These are phyloP conservation scores for Herpetotheres cachinnans DNA, from an alignment of 2,113 vertebrate species.

Conservation along the genomic window DNA sequence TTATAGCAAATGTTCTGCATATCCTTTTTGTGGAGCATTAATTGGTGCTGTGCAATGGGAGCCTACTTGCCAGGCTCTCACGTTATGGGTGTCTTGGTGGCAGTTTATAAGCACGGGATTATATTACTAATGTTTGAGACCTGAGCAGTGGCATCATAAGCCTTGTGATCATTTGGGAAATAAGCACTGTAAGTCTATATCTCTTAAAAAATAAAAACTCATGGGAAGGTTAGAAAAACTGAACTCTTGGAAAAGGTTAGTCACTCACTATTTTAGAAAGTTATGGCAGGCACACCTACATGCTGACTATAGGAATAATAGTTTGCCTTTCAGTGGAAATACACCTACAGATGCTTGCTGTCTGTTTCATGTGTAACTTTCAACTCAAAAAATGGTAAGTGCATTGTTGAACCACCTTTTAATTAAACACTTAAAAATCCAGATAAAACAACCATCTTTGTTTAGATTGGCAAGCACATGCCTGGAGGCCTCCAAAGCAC, in stretches of 20 bases:
- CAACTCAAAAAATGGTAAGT: background rate
- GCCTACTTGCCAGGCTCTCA: background rate
- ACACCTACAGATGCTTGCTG: background rate
- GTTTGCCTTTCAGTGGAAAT: background rate
- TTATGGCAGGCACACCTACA: background rate
- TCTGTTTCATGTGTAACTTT: background rate
- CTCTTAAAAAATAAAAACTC: background rate
- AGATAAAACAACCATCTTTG: background rate
- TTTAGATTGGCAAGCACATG: background rate
- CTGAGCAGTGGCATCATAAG: background rate
- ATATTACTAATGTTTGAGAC: background rate
- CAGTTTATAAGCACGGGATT: background rate
- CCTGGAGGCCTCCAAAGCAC: background rate
- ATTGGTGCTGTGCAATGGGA: background rate
- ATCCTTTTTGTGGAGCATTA: background rate
- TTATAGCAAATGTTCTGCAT: background rate
- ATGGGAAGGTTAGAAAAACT: background rate
- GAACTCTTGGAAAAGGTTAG: background rate
- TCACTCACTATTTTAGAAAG: background rate
- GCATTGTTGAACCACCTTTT: background rate
- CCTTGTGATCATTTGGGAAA: background rate
- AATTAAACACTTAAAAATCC: conserved; percentile 5
- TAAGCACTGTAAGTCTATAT: background rate
- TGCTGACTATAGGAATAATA: background rate
- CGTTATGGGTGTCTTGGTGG: background rate